These are phyloP conservation scores for Pangasianodon hypophthalmus DNA, from an alignment of 2,113 vertebrate species.

Conservation along the genomic window DNA sequence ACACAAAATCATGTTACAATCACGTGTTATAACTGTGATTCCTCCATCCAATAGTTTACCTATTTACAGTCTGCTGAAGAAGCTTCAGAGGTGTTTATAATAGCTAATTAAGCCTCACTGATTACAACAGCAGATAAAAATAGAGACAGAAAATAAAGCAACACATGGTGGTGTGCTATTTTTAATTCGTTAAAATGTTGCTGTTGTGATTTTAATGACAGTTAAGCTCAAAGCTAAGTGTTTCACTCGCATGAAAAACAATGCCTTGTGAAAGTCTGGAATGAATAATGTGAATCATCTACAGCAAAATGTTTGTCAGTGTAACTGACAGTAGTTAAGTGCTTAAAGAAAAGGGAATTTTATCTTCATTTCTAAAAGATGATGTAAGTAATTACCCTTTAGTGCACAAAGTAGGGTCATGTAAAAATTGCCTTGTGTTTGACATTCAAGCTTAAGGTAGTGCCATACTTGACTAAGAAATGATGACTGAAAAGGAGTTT, in stretches of 20 bases:
- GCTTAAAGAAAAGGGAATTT: background rate
- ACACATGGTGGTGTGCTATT: background rate
- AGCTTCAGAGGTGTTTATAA: background rate
- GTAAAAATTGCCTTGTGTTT: background rate
- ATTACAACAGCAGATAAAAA: background rate
- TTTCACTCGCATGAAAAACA: background rate
- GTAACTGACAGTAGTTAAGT: background rate
- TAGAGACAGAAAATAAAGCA: background rate
- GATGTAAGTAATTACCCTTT: background rate
- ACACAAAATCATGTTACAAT: background rate
- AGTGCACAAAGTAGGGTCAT: background rate
- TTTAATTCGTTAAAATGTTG: background rate
- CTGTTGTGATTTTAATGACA: background rate
- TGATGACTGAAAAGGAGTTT: background rate
- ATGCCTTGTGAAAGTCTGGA: background rate
- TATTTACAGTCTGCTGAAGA: background rate
- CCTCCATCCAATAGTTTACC: background rate
- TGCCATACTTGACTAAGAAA: background rate
- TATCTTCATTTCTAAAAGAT: background rate
- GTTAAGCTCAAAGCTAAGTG: background rate
- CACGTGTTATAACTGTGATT: background rate
- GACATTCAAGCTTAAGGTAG: conserved; percentile 6
- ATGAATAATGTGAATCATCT: background rate
- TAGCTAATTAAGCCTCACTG: background rate
- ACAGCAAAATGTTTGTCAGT: background rate